Percentiles rank a stretch among this genome's conserved stretches.
Evolutionary conservation across 53 echinoderm and acorn worm genomes (phyloP).

Genomic region (Pentamera pediparva): DNA sequence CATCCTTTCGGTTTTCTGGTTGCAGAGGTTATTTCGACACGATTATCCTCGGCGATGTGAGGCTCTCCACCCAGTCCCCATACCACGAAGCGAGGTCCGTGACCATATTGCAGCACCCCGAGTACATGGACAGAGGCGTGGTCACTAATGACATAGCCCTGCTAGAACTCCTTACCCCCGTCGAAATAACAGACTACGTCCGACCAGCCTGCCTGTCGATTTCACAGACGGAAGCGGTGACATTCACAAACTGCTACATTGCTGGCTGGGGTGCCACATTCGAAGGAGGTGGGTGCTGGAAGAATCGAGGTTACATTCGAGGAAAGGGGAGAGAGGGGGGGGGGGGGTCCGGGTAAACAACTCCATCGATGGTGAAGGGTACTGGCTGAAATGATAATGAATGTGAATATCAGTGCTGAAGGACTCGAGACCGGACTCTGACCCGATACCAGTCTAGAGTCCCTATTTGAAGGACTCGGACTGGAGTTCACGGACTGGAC

Average conservation of each 20-base stretch:
- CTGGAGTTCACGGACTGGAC: no score
- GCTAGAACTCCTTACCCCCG: conserved; percentile 34
- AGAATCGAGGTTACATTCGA: no score
- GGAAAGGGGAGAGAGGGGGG: no score
- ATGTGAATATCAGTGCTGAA: no score
- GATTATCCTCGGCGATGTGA: conserved; percentile 3
- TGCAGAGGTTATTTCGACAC: conserved; percentile 11
- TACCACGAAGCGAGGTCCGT: not conserved
- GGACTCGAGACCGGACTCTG: no score
- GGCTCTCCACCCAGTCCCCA: not conserved
- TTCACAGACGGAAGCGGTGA: conserved; percentile 33
- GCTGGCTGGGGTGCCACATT: conserved; percentile 49
- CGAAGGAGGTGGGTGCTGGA: conserved; percentile 47
- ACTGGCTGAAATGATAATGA: no score
- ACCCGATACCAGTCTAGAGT: no score
- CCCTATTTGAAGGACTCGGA: no score
- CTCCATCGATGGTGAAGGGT: no score
- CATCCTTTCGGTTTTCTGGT: not conserved
- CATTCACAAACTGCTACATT: conserved; percentile 38
- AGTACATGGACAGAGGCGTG: not conserved
- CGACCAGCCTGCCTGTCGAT: conserved; percentile 63
- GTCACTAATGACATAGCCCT: conserved; percentile 58
- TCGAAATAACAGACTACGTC: conserved; percentile 52
- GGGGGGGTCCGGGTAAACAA: no score
- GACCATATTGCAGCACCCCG: conserved; percentile 5